Base-by-base conservation (phyloP, 2,797 vertebrate species). In the Merluccius polli region DNA sequence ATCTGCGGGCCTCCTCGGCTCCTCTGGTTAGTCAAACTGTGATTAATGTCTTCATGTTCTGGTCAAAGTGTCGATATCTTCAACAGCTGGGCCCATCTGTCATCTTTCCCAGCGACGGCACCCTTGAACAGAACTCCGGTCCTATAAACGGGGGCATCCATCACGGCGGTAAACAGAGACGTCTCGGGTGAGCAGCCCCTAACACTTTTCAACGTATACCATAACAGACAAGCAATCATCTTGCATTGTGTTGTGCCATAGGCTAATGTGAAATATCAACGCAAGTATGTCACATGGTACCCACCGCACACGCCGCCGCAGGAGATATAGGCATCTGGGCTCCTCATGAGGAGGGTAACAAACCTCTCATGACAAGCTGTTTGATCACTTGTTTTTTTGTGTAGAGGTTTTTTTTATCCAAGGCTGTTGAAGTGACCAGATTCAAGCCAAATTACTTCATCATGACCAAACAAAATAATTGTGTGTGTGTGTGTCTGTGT, bases 81-180 rank as follows among this genome's bases (percentile, higher is more conserved):
- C 85, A 90, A 85, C 92, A 93, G 92, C 92, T 93, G 91, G 88
- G 84, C 89, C 90, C 91, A 92, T 93, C 91, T 91, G 90, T 93
- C 91, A 92, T 92, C 87, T 92, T 92, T 93, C 90, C 89, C 87
- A 15, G 27, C 88, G 84, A 87, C 89, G 92, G 92, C 90, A 91
- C 90, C 84, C 83, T 85, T 84, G 88, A 90, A 92, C 82, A 86
- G 89, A 85, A 86, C 91, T 93, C 92, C 87, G 86, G 86, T 91
- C 86, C 89, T 85, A 92, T 93, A 88, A 91, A 89, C 83, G 86
- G 91, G 89, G 87, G 90, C 89, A 93, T 93, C 92, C 90, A 92
- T 93, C 92, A 92, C 87, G 87, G 87, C 87, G 86, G 90, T 93
- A 93, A 92, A 93, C 91, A 92, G 91, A 92, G 92, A 93, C 91